Evolutionary conservation across 2,888 invertebrate species (phyloP), one percentile per base, ranked within the genome.

Genomic region (Nephrotoma flavescens): DNA sequence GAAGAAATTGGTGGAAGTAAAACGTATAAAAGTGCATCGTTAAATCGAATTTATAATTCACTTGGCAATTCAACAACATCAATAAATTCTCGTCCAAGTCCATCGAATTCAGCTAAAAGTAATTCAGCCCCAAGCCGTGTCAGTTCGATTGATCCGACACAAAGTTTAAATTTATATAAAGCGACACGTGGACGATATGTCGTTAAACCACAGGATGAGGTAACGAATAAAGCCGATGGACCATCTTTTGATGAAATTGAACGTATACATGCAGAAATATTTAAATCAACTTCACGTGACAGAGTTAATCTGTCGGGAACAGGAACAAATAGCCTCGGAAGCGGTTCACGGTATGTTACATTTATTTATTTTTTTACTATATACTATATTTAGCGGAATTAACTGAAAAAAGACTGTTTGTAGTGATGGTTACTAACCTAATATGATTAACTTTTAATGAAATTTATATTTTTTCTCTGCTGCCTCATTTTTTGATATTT

Each of bases 121-220:
- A 92, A 92, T 88, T 92, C 92, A 6, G 92, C 92, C 5, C 92
- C 92, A 6, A 92, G 92, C 45, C 90, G 92, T 42, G 92, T 91
- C 11, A 92, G 91, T 88, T 92, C 92, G 52, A 92, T 92, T 87
- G 92, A 92, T 89, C 92, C 92, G 44, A 91, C 90, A 88, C 91
- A 92, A 89, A 90, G 92, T 45, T 89, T 92, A 42, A 92, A 92
- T 89, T 89, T 92, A 42, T 91, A 90, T 87, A 92, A 92, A 89
- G 92, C 92, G 83, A 91, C 91, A 86, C 91, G 91, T 93, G 95
- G 94, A 1, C 93, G 93, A 86, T 94, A 93, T 90, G 93, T 94
- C 52, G 94, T 94, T 6, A 93, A 94, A 88, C 93, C 94, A 7
- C 92, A 93, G 87, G 96, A 96, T 90, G 95, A 94, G 90, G 94